Evolutionary conservation across 2,113 vertebrate species (phyloP).

Genomic region (Phrynocephalus versicolor): DNA sequence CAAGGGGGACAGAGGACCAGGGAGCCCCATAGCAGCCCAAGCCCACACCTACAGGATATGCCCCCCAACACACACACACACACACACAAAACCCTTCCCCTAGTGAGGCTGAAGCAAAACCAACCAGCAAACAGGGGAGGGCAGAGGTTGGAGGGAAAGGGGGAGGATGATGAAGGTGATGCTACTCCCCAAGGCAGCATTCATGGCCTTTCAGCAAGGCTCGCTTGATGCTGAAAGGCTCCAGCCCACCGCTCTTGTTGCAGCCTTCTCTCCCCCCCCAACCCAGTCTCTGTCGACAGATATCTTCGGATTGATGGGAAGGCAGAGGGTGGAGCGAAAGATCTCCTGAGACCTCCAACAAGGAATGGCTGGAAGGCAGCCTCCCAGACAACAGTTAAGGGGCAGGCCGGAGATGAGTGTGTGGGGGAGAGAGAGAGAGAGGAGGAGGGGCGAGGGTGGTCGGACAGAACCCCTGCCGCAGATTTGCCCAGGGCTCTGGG

Average conservation of each 20-base stretch:
- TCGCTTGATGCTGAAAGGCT: background rate
- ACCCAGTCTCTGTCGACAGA: background rate
- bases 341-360: background rate
- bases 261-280: slow-evolving; percentile 10
- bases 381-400: too few relatives aligned
- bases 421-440: too few relatives aligned
- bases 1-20: too few relatives aligned
- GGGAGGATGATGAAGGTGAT: background rate
- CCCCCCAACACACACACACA: too few relatives aligned
- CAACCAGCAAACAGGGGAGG: background rate
- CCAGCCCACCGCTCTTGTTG: too few relatives aligned
- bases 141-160: too few relatives aligned
- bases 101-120: slow-evolving; percentile 9
- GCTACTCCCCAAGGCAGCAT: background rate
- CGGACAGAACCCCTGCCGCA: too few relatives aligned
- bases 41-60: too few relatives aligned
- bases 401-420: too few relatives aligned
- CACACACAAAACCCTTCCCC: background rate
- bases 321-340: background rate
- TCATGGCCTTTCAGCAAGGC: background rate
- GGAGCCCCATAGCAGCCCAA: too few relatives aligned
- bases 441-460: too few relatives aligned
- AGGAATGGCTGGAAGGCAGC: slow-evolving; percentile 1
- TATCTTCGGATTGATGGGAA: background rate
- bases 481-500: too few relatives aligned